phyloP scores from a whole-genome alignment of 2,797 vertebrate species.

The Coluber constrictor region DNA sequence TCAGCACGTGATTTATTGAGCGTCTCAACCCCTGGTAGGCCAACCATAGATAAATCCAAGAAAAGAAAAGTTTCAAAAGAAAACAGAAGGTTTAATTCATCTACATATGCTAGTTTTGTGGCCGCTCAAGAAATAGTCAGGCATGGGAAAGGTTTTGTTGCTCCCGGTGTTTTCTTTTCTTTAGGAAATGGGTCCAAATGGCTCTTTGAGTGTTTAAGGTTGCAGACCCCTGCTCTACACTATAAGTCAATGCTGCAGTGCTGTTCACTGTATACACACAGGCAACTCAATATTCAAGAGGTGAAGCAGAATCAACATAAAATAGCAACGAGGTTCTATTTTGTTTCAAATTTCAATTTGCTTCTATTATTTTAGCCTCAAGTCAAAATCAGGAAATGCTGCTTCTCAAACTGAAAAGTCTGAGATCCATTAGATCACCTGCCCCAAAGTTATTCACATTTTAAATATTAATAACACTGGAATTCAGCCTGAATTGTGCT shows the following conservation, averaged over 20 bases:
- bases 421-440: background rate
- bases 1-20: too few species aligned
- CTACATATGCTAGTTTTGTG: too few species aligned
- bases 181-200: too few species aligned
- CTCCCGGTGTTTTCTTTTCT: too few species aligned
- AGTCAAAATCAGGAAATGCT: background rate
- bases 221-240: background rate
- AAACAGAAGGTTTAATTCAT: too few species aligned
- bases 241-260: background rate
- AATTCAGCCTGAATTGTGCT: background rate
- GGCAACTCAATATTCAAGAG: background rate
- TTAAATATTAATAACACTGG: background rate
- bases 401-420: background rate
- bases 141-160: too few species aligned
- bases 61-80: too few species aligned
- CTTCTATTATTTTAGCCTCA: background rate
- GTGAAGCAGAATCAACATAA: background rate
- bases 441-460: background rate
- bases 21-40: too few species aligned
- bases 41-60: too few species aligned
- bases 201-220: too few species aligned
- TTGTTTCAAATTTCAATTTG: background rate
- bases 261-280: background rate
- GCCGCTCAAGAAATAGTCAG: too few species aligned
- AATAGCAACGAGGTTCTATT: background rate